Evolutionary conservation across 2,797 vertebrate species (phyloP).

Genomic region (Phaenicophaeus curvirostris): DNA sequence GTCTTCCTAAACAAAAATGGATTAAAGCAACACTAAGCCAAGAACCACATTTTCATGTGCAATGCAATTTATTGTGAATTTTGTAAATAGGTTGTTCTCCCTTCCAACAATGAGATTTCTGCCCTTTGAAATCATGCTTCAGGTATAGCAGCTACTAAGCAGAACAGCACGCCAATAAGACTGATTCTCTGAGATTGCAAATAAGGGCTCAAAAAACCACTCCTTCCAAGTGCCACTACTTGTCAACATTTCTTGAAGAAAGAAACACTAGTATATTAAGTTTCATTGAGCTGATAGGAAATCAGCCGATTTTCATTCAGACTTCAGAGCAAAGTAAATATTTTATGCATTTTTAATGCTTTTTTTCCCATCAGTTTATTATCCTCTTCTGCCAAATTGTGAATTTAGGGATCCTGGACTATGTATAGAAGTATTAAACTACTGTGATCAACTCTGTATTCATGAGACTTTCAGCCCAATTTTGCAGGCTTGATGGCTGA

Average conservation of each 20-base stretch:
- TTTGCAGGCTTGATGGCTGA: neutral
- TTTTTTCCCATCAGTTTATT: neutral
- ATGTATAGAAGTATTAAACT: neutral
- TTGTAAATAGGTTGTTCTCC: neutral
- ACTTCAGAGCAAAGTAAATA: neutral
- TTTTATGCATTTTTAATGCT: neutral
- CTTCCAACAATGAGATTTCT: neutral
- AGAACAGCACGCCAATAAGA: neutral
- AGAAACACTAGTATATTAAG: neutral
- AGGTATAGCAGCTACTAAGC: neutral
- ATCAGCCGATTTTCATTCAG: neutral
- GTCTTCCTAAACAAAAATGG: neutral
- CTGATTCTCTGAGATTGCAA: neutral
- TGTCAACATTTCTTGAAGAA: neutral
- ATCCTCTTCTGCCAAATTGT: neutral
- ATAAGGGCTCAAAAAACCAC: neutral
- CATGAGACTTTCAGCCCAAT: neutral
- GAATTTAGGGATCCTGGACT: neutral
- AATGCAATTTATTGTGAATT: neutral
- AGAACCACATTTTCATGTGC: neutral
- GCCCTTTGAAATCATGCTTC: neutral
- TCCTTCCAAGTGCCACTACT: neutral
- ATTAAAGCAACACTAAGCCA: neutral
- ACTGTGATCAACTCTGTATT: neutral
- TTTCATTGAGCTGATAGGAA: neutral